Percentiles rank a stretch among this genome's conserved stretches.
These are phyloP conservation scores for Drosophila recens DNA, from an alignment of 2,888 invertebrate species.

Conservation along the genomic window DNA sequence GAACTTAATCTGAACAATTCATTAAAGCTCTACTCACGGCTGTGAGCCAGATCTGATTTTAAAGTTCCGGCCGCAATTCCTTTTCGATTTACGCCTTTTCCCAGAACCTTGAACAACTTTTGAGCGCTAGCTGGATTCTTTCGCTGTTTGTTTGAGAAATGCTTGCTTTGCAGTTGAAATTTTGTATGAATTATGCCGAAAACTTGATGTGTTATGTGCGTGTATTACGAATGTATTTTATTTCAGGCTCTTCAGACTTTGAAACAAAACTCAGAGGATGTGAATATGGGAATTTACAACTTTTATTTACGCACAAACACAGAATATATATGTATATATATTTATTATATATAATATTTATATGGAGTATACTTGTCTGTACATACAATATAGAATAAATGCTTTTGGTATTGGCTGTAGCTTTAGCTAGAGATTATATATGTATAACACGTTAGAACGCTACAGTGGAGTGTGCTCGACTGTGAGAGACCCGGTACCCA, in stretches of 20 bases:
- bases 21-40: not conserved
- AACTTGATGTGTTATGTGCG: slow-evolving; percentile 63
- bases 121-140: slow-evolving; percentile 15
- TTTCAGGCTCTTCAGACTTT: slow-evolving; percentile 39
- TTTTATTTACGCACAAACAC: slow-evolving; percentile 52
- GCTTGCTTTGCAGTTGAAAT: slow-evolving; percentile 69
- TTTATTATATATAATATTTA: slow-evolving; percentile 37
- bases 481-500: not conserved
- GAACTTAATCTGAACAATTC: not conserved
- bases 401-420: slow-evolving; percentile 74
- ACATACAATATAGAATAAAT: slow-evolving; percentile 69
- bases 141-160: slow-evolving; percentile 57
- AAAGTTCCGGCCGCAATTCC: not conserved
- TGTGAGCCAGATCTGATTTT: not conserved
- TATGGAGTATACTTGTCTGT: slow-evolving; percentile 26
- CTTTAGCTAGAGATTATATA: slow-evolving; percentile 53
- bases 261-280: slow-evolving; percentile 58
- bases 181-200: slow-evolving; percentile 68
- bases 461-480: not conserved
- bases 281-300: slow-evolving; percentile 25
- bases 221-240: slow-evolving; percentile 33
- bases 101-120: slow-evolving; percentile 33
- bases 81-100: not conserved
- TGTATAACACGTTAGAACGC: not conserved
- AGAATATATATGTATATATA: slow-evolving; percentile 37